Base-by-base conservation (phyloP, 2,888 invertebrate species). In the Volucella zonaria region DNA sequence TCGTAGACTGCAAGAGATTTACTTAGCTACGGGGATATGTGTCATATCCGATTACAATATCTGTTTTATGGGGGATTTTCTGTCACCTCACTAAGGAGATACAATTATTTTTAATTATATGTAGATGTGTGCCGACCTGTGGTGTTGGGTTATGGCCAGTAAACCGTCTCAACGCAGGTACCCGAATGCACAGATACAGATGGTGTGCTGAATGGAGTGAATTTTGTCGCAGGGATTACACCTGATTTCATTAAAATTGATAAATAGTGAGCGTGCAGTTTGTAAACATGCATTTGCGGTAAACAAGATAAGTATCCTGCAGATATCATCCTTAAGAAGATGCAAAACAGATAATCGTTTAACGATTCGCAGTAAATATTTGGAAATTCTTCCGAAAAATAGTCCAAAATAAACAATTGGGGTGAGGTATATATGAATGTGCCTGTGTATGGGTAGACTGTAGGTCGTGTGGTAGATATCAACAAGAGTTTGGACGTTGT, bases 21-120 rank as follows among this genome's bases (percentile, higher is more conserved):
- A 58, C 14, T 51, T 43, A 23, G 61, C 42, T n/a, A 51, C 12
- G 9, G 56, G 15, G 47, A 68, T 51, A 58, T 81, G 76, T 85
- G 85, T 77, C 85, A 77, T 85, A 85, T 85, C 85, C 81, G 81
- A 81, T 85, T 85, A 81, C 77, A 11, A 68, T 76, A 73, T 77
- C 58, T 80, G 75, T 80, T 81, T 85, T 85, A 81, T 64, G 64
- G 64, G 38, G 68, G 78, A 79, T 82, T 82, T 74, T 15, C 58
- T 73, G 76, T 62, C 75, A 62, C 62, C 23, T 81, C 67, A 74
- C 73, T 81, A 73, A 85, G 51, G 62, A 77, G 80, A 85, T 81
- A 77, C 77, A 85, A 85, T 81, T 85, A 85, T 81, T 77, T 85
- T 81, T 81, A 85, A 85, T 85, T 85, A 85, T 73, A n/a, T n/a